phyloP scores from a whole-genome alignment of 2,888 invertebrate species.

The Cepaea hortensis region DNA sequence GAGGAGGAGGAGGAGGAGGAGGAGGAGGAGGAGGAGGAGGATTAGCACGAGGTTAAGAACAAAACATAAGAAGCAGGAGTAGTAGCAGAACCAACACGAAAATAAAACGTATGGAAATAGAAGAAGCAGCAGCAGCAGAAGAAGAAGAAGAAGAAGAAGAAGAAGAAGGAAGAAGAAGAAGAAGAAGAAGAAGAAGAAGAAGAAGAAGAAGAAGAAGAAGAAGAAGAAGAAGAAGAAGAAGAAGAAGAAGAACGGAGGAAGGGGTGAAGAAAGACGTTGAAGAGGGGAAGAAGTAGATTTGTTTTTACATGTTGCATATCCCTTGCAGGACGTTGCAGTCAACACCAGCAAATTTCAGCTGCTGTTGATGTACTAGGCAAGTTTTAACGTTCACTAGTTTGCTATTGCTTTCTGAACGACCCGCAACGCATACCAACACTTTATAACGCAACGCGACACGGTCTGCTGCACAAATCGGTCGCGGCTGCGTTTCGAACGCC shows the following conservation, averaged over 20 bases:
- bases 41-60: not conserved
- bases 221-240: not conserved
- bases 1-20: not conserved
- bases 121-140: not conserved
- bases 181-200: slow-evolving; percentile 18
- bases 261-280: not conserved
- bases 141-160: not conserved
- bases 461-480: too few species aligned
- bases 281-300: not conserved
- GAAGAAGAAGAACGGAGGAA: not conserved
- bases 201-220: not conserved
- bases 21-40: not conserved
- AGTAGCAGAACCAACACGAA: not conserved
- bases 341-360: too few species aligned
- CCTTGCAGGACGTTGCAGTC: too few species aligned
- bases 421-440: too few species aligned
- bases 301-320: too few species aligned
- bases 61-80: not conserved
- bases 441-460: too few species aligned
- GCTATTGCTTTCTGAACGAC: too few species aligned
- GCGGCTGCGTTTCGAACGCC: too few species aligned
- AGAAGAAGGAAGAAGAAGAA: slow-evolving; percentile 9
- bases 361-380: too few species aligned
- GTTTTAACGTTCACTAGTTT: too few species aligned
- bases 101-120: not conserved